phyloP scores from a whole-genome alignment of 2,113 vertebrate species.

The Meriones unguiculatus region DNA sequence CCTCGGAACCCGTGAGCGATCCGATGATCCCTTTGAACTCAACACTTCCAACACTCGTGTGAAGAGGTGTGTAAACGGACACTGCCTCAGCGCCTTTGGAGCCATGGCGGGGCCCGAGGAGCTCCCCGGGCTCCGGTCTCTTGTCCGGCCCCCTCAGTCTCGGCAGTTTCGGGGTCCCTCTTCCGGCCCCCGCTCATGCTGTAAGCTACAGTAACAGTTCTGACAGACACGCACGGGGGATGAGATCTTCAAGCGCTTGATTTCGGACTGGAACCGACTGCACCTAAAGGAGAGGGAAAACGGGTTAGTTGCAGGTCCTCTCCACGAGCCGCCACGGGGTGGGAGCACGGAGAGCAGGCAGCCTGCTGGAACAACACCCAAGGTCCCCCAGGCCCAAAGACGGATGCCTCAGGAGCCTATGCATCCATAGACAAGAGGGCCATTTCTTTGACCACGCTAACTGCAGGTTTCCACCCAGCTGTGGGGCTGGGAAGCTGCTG shows the following conservation, averaged over 20 bases:
- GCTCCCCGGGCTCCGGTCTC: slow-evolving; percentile 22
- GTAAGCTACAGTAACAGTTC: slow-evolving; percentile 99
- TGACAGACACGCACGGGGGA: slow-evolving; percentile 98
- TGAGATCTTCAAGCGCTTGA: slow-evolving; percentile 98
- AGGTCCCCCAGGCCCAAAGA: background rate
- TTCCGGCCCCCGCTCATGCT: slow-evolving; percentile 93
- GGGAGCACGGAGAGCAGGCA: background rate
- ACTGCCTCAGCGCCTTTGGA: slow-evolving; percentile 40
- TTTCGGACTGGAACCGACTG: slow-evolving; percentile 99
- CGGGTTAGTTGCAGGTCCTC: fast-evolving
- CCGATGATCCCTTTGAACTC: slow-evolving; percentile 86
- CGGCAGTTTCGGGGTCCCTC: slow-evolving; percentile 92
- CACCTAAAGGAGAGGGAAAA: slow-evolving; percentile 87
- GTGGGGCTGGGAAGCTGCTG: background rate
- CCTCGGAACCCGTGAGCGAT: slow-evolving; percentile 59
- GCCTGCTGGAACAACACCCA: fast-evolving
- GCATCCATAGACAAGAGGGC: background rate
- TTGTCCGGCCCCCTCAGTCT: background rate
- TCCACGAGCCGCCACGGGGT: fast-evolving
- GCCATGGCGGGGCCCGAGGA: background rate
- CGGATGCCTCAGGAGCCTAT: no score
- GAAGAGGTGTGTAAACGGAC: slow-evolving; percentile 84
- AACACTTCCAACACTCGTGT: slow-evolving; percentile 82
- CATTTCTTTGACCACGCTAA: background rate
- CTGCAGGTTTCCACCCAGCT: background rate